A percentile compares a stretch with the other conserved stretches of the same genome.
phyloP scores from a whole-genome alignment of 2,888 invertebrate species.

The Drosophila mercatorum region DNA sequence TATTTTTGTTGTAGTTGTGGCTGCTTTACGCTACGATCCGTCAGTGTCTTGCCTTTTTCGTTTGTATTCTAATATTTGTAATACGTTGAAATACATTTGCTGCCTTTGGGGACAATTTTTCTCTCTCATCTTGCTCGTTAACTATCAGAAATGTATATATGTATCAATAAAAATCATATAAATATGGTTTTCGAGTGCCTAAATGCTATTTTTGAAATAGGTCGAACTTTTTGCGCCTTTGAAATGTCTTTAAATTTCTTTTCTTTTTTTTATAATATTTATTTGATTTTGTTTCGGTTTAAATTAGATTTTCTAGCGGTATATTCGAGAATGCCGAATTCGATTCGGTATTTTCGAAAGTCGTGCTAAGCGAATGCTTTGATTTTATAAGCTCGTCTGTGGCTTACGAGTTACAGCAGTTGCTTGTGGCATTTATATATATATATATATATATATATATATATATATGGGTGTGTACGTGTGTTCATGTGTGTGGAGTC shows the following conservation, averaged over 20 bases:
- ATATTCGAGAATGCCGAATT: slow-evolving; percentile 65
- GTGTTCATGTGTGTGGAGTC: slow-evolving; percentile 11
- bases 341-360: slow-evolving; percentile 61
- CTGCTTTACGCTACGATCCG: slow-evolving; percentile 42
- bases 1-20: slow-evolving; percentile 54
- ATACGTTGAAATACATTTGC: slow-evolving; percentile 77
- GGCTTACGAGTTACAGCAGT: slow-evolving; percentile 47
- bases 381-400: slow-evolving; percentile 63
- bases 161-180: slow-evolving; percentile 40
- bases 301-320: slow-evolving; percentile 51
- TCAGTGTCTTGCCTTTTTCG: slow-evolving; percentile 42
- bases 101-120: slow-evolving; percentile 46
- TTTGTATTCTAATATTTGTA: slow-evolving; percentile 76
- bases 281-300: slow-evolving; percentile 18
- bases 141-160: slow-evolving; percentile 38
- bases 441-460: not conserved
- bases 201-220: slow-evolving; percentile 63
- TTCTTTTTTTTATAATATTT: slow-evolving; percentile 6
- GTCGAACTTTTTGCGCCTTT: slow-evolving; percentile 34
- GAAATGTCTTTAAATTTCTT: slow-evolving; percentile 26
- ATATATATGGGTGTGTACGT: slow-evolving; percentile 4
- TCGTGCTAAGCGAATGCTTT: slow-evolving; percentile 69
- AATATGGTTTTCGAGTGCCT: slow-evolving; percentile 41
- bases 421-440: slow-evolving; percentile 14
- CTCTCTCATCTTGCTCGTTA: slow-evolving; percentile 31